Conservation (phyloP, 2,113 vertebrate genomes). For the Oreotrochilus melanogaster region DNA sequence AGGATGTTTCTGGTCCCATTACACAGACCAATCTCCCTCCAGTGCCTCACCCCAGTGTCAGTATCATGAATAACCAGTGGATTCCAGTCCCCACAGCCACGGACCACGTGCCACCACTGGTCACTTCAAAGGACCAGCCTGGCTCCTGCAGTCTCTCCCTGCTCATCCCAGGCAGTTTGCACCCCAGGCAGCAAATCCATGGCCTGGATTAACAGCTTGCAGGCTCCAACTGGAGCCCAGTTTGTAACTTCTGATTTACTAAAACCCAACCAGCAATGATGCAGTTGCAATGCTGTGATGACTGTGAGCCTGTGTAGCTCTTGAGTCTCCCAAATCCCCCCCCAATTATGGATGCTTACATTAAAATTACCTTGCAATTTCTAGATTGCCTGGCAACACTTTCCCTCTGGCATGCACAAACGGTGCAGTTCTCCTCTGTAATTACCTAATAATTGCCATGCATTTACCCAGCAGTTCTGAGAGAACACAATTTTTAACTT, state of each 20-base stretch:
- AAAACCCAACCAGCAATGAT: neutral
- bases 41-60: neutral
- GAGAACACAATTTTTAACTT: constrained; percentile 39
- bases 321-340: constrained; percentile 16
- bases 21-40: neutral
- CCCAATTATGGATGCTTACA: constrained; percentile 48
- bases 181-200: neutral
- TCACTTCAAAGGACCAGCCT: neutral
- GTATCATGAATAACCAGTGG: neutral
- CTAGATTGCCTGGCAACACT: constrained; percentile 63
- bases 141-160: neutral
- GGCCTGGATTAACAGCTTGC: neutral
- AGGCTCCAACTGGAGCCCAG: neutral
- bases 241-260: neutral
- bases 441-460: constrained; percentile 35
- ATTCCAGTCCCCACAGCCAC: neutral
- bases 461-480: constrained; percentile 35
- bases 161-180: neutral
- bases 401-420: constrained; percentile 12
- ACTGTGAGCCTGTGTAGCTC: neutral
- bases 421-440: neutral
- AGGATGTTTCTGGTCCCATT: neutral
- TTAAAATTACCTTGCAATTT: constrained; percentile 59
- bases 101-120: neutral
- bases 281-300: neutral